phyloP scores from a whole-genome alignment of 2,797 vertebrate genomes.

The Tapera naevia region DNA sequence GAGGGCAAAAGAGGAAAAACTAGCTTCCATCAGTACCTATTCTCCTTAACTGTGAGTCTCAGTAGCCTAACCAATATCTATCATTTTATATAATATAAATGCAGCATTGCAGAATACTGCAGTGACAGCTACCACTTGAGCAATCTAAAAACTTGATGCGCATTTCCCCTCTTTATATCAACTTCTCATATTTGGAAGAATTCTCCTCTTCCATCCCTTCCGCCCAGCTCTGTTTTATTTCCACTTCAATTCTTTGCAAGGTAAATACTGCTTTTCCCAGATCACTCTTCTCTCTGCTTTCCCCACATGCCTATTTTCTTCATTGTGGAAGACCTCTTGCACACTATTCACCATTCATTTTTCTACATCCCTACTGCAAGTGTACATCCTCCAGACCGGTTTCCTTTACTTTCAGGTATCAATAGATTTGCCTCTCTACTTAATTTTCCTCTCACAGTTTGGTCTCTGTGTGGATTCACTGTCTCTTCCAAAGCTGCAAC shows the following conservation, averaged over 20 bases:
- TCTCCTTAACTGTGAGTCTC: background rate
- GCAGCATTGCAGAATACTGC: background rate
- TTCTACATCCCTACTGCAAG: background rate
- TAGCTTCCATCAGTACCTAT: background rate
- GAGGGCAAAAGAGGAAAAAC: background rate
- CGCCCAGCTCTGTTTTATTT: background rate
- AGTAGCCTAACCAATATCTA: background rate
- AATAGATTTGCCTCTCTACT: background rate
- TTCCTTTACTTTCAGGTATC: background rate
- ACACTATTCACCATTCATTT: background rate
- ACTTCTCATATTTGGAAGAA: background rate
- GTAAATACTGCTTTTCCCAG: background rate
- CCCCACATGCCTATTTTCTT: background rate
- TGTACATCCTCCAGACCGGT: background rate
- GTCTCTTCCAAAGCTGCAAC: background rate
- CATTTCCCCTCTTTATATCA: background rate
- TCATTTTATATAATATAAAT: background rate
- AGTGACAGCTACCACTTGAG: background rate
- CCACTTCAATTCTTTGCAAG: background rate
- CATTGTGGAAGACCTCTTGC: background rate
- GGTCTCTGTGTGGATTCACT: background rate
- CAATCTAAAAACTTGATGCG: background rate
- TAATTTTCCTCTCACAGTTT: background rate
- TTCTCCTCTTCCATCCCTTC: background rate
- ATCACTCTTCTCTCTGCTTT: background rate